A percentile compares a stretch with the other conserved stretches of the same genome.
Conservation (phyloP, 2,113 vertebrate species). For the Hymenochirus boettgeri region DNA sequence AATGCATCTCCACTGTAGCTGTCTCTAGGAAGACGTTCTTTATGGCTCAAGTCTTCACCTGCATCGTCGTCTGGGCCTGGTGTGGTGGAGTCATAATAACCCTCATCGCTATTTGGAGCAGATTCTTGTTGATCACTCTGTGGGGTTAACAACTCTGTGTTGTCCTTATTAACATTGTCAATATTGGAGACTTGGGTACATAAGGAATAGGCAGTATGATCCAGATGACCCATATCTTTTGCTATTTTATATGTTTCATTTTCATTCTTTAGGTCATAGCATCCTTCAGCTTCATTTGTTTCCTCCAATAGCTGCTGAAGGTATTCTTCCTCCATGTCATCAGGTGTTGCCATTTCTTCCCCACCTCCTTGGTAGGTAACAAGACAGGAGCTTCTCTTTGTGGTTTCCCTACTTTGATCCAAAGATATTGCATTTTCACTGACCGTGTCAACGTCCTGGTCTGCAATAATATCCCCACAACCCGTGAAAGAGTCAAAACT, state of each 20-base stretch:
- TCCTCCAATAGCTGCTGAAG: conserved; percentile 73
- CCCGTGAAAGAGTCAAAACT: conserved; percentile 96
- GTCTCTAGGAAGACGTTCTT: conserved; percentile 82
- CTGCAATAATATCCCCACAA: conserved; percentile 93
- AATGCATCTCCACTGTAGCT: conserved; percentile 95
- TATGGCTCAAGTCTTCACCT: conserved; percentile 67
- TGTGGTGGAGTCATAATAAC: conserved; percentile 92
- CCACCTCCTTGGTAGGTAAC: conserved; percentile 95
- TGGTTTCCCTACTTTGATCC: conserved; percentile 74
- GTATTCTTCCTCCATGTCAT: conserved; percentile 76
- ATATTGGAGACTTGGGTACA: conserved; percentile 49
- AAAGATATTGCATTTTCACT: conserved; percentile 79
- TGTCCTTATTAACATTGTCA: conserved; percentile 55
- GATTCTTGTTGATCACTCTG: conserved; percentile 94
- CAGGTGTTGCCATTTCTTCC: conserved; percentile 92
- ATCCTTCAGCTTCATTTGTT: conserved; percentile 49
- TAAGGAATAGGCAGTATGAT: conserved; percentile 40
- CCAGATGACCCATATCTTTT: conserved; percentile 47
- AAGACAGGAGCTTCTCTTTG: conserved; percentile 87
- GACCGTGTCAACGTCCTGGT: conserved; percentile 87
- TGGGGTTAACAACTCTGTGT: conserved; percentile 70
- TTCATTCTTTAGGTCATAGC: conserved; percentile 56
- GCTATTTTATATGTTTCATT: conserved; percentile 31
- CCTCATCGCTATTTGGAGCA: conserved; percentile 90
- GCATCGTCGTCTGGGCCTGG: conserved; percentile 85